A percentile compares a stretch with the other conserved stretches of the same genome.
These are phyloP conservation scores for Odontesthes bonariensis DNA, from an alignment of 2,113 vertebrate species.

Conservation along the genomic window DNA sequence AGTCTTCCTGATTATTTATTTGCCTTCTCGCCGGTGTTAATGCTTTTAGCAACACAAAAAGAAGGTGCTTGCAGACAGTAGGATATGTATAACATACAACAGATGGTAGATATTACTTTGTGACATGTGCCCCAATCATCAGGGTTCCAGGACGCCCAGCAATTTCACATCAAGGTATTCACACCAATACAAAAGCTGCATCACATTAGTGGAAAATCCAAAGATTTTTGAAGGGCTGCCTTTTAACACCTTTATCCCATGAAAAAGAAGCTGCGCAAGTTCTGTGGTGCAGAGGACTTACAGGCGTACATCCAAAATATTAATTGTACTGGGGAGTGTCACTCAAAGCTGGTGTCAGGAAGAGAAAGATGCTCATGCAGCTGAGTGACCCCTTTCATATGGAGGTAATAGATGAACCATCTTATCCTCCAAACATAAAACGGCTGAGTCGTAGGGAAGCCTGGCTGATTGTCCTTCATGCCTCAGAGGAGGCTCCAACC, in stretches of 20 bases:
- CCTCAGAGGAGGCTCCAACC: conserved; percentile 72
- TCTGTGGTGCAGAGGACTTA: conserved; percentile 4
- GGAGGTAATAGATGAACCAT: conserved; percentile 50
- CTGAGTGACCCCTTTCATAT: conserved; percentile 54
- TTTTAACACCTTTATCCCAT: conserved; percentile 8
- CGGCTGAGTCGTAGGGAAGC: conserved; percentile 31
- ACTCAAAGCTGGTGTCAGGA: conserved; percentile 40
- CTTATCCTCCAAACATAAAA: conserved; percentile 55
- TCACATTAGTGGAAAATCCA: not conserved
- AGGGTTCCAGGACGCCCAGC: not conserved
- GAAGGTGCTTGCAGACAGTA: not conserved
- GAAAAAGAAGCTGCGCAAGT: not conserved
- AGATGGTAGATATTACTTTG: not conserved
- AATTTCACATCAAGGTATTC: not conserved
- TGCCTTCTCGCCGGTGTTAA: not conserved
- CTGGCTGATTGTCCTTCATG: conserved; percentile 75
- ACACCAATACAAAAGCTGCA: not conserved
- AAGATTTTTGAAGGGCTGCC: not conserved
- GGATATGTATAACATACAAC: not conserved
- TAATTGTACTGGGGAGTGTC: conserved; percentile 10
- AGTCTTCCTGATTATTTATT: not conserved
- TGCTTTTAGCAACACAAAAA: not conserved
- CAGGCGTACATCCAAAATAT: conserved; percentile 6
- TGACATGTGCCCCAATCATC: not conserved
- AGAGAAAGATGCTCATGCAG: conserved; percentile 43